Percentiles rank a stretch among this genome's conserved stretches.
Conservation (phyloP, 2,113 vertebrate species). For the Hemiscyllium ocellatum region DNA sequence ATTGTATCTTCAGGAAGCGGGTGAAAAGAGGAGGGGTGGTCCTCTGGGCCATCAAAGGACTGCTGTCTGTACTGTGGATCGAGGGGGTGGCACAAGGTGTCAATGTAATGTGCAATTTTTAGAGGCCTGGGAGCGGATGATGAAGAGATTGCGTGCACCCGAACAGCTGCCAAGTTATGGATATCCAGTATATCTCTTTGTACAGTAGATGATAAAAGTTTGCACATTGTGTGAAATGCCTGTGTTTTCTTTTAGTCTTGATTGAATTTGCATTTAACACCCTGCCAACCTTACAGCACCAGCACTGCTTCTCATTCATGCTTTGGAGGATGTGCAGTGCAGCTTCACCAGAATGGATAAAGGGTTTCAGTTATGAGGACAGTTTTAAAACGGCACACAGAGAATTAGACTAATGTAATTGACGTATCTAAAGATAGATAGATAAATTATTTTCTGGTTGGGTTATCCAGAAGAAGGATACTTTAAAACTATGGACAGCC, state of each 20-base stretch:
- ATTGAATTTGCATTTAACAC: neutral
- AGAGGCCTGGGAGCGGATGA: neutral
- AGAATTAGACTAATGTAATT: too few relatives aligned
- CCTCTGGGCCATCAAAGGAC: neutral
- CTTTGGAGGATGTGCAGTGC: too few relatives aligned
- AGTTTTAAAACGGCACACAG: too few relatives aligned
- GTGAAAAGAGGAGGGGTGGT: neutral
- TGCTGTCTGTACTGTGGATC: too few relatives aligned
- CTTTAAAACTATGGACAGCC: too few relatives aligned
- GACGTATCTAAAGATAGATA: too few relatives aligned
- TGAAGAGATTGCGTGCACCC: neutral
- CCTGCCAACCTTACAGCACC: neutral
- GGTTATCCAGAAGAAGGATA: too few relatives aligned
- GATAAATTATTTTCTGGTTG: too few relatives aligned
- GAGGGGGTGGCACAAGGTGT: neutral
- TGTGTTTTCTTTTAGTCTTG: neutral
- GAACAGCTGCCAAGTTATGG: neutral
- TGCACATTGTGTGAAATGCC: neutral
- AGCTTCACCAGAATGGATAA: too few relatives aligned
- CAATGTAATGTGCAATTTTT: neutral
- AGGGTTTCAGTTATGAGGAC: too few relatives aligned
- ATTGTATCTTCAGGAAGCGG: neutral
- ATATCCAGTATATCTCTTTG: neutral
- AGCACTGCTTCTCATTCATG: neutral
- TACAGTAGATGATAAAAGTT: neutral